Base-by-base conservation (phyloP, 2,113 vertebrate genomes). In the Grus americana region DNA sequence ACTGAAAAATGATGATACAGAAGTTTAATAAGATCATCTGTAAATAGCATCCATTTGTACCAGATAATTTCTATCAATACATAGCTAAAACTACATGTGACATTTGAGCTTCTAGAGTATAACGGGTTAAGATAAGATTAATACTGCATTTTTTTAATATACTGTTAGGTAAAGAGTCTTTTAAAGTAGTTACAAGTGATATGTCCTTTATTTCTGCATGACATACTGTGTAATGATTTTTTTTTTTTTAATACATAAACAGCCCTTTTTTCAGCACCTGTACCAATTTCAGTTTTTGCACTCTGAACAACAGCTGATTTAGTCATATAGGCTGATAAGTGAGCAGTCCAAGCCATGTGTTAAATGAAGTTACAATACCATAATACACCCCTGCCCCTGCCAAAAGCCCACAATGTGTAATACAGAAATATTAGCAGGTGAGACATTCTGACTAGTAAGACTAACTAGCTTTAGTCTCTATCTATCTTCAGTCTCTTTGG, bases 321-420 rank as follows among this genome's bases (percentile, higher is more conserved):
- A 79, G 34, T 47, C 62, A 90, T 7, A 44, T 2, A 76, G 8
- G 5, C 27, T 70, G 24, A 34, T 40, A 95, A 91, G 6, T 55
- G 38, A 86, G n/a, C 9, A 89, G 29, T 79, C 15, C 12, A 71
- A 79, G n/a, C 8, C 14, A 65, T 5, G 2, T 30, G 23, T 15
- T 61, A 71, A 81, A 70, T 15, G 6, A 84, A 79, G 38, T 14
- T 58, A 66, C 12, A 47, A 5, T 67, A 58, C 22, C 5, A 29
- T 14, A 81, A 63, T 7, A 63, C 4, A 47, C 5, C 3, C 14
- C 11, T 0, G 1, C 2, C 5, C 14, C 30, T 6, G 24, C 9
- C 24, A 81, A 55, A 79, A 91, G 27, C 17, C 52, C 36, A 61
- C 5, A 38, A 59, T 20, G 10, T 68, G 36, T 47, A n/a, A 65